Conservation (phyloP, 2,797 vertebrate species). For the Somateria mollissima region DNA sequence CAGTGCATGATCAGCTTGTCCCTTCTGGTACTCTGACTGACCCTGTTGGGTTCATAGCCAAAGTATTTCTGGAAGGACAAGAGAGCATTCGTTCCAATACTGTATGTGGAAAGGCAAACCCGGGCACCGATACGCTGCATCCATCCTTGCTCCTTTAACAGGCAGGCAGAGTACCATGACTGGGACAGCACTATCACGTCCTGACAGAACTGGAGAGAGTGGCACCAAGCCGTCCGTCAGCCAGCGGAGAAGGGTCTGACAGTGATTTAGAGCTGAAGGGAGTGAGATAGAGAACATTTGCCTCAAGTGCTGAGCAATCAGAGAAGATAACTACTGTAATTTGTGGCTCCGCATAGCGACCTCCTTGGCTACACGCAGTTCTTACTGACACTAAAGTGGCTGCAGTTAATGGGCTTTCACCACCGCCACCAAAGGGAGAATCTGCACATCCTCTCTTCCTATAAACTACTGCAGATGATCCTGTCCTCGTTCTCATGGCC, state of each 20-base stretch:
- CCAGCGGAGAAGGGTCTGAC: neutral
- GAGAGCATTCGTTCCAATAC: neutral
- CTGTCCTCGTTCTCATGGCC: neutral
- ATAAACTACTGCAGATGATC: neutral
- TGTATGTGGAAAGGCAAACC: neutral
- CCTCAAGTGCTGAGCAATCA: neutral
- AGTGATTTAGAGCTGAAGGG: neutral
- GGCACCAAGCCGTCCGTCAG: neutral
- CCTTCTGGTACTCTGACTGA: neutral
- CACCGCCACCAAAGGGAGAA: neutral
- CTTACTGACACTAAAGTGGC: neutral
- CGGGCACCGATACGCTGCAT: accelerated
- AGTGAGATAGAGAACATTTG: neutral
- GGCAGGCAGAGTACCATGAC: neutral
- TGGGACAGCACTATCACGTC: neutral
- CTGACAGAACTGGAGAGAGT: neutral
- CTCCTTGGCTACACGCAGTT: neutral
- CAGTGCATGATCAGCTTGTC: neutral
- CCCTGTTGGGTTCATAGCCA: neutral
- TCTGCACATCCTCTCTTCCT: neutral
- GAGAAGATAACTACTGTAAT: neutral
- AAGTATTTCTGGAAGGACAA: neutral
- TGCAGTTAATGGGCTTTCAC: neutral
- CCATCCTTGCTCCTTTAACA: neutral
- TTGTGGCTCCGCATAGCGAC: neutral